phyloP scores from a whole-genome alignment of 2,888 invertebrate species.

The Chloromyia formosa region DNA sequence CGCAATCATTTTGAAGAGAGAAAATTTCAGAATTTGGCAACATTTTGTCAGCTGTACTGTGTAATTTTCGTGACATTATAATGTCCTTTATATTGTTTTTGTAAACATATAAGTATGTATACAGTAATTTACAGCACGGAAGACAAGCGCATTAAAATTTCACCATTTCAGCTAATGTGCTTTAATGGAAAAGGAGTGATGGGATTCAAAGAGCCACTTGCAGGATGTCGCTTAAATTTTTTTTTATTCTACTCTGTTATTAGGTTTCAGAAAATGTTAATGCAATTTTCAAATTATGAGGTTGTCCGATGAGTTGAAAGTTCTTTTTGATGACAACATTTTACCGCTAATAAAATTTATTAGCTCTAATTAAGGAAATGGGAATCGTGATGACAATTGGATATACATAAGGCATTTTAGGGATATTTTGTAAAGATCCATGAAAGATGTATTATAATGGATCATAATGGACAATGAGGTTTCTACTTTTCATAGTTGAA shows the following conservation, averaged over 20 bases:
- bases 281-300: neutral
- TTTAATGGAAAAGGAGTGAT: neutral
- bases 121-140: too few species aligned
- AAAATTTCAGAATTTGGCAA: constrained; percentile 23
- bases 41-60: constrained; percentile 24
- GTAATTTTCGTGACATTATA: neutral
- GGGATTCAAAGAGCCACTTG: neutral
- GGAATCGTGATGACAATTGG: neutral
- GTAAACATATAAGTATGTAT: too few species aligned
- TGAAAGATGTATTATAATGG: too few species aligned
- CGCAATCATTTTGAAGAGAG: constrained; percentile 33
- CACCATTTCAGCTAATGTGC: neutral
- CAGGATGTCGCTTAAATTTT: constrained; percentile 15
- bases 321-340: neutral
- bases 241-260: constrained; percentile 23
- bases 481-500: too few species aligned
- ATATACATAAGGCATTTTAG: too few species aligned
- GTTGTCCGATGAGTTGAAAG: neutral
- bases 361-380: neutral
- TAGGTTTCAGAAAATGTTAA: constrained; percentile 21
- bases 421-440: too few species aligned
- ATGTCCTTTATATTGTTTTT: neutral
- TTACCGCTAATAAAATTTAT: constrained; percentile 5
- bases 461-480: too few species aligned
- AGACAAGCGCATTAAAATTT: neutral